Evolutionary conservation across 2,888 invertebrate genomes (phyloP).

Genomic region (Coleophora deauratella): DNA sequence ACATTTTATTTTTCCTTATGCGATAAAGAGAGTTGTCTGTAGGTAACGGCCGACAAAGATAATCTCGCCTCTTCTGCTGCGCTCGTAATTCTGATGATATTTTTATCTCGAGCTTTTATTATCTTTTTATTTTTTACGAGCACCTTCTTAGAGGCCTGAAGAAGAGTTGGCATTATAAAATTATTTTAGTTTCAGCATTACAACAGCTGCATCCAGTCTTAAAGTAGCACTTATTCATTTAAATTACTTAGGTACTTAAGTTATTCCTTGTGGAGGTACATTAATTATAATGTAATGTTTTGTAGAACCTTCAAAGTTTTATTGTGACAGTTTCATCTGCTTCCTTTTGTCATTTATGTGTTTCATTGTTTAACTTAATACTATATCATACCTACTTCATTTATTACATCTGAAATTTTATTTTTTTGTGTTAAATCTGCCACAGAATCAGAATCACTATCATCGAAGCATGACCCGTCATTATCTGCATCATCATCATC

Average conservation of each 20-base stretch:
- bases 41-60: slow-evolving; percentile 26
- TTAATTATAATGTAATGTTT: background rate
- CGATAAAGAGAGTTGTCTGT: slow-evolving; percentile 34
- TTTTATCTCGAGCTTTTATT: slow-evolving; percentile 51
- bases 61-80: slow-evolving; percentile 33
- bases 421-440: slow-evolving; percentile 13
- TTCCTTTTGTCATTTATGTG: no score
- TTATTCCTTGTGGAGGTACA: slow-evolving; percentile 4
- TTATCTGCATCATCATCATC: slow-evolving; percentile 41
- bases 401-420: no score
- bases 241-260: background rate
- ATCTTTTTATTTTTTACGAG: slow-evolving; percentile 47
- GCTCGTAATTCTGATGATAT: slow-evolving; percentile 49
- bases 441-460: slow-evolving; percentile 40
- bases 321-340: no score
- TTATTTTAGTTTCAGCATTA: slow-evolving; percentile 23
- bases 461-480: slow-evolving; percentile 48
- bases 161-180: slow-evolving; percentile 30
- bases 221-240: slow-evolving; percentile 15
- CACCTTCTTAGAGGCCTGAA: slow-evolving; percentile 23
- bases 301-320: no score
- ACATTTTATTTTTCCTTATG: slow-evolving; percentile 20
- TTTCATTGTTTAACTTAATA: no score
- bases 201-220: slow-evolving; percentile 21
- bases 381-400: no score